These are phyloP conservation scores for Phalloptychus januarius DNA, from an alignment of 2,797 vertebrate genomes.

Conservation along the genomic window DNA sequence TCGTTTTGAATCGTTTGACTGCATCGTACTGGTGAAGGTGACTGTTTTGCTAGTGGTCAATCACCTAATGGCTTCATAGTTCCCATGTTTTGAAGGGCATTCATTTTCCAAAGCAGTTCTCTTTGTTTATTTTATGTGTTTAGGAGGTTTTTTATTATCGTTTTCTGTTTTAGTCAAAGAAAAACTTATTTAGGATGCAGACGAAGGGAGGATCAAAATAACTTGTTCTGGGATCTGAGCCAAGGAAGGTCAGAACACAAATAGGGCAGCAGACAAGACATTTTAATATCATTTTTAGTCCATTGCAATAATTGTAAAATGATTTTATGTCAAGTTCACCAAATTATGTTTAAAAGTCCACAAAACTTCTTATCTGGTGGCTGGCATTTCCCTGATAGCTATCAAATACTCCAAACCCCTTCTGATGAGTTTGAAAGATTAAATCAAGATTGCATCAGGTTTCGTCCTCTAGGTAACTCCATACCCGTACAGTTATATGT, in stretches of 20 bases:
- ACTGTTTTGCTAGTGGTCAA: conserved; percentile 28
- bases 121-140: conserved; percentile 1
- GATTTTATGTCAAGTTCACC: conserved; percentile 22
- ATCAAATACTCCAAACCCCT: conserved; percentile 17
- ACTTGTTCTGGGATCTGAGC: conserved; percentile 13
- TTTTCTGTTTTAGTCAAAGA: conserved; percentile 3
- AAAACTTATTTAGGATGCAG: conserved; percentile 31
- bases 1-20: neutral
- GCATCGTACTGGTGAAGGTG: conserved; percentile 11
- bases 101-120: conserved; percentile 4
- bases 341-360: conserved; percentile 20
- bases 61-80: conserved; percentile 57
- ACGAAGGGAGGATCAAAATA: conserved; percentile 34
- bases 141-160: neutral
- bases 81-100: conserved; percentile 22
- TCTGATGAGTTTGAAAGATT: conserved; percentile 39
- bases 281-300: conserved; percentile 26
- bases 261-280: conserved; percentile 1
- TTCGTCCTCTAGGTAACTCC: conserved; percentile 20
- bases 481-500: neutral
- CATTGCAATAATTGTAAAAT: conserved; percentile 26
- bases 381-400: conserved; percentile 24
- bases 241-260: conserved; percentile 40
- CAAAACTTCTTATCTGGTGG: conserved; percentile 1
- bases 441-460: conserved; percentile 29